These are phyloP conservation scores for Siderastrea siderea DNA, from an alignment of 92 coral and sea anemone genomes.

Conservation along the genomic window DNA sequence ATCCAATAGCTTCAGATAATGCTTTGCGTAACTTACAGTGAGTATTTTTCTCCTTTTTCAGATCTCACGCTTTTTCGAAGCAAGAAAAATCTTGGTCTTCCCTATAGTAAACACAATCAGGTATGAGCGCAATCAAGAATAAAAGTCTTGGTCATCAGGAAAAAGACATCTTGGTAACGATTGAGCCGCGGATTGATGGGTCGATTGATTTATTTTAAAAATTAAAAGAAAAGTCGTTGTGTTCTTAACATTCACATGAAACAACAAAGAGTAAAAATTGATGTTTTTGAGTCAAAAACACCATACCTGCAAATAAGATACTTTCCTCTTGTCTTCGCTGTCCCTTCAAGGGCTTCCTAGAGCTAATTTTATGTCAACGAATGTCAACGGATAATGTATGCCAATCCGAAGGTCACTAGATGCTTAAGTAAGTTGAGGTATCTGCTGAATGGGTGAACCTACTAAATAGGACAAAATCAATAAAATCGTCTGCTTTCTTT, in stretches of 20 bases:
- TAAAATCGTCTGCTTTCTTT: background rate
- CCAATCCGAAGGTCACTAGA: no score
- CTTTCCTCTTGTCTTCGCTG: background rate
- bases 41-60: background rate
- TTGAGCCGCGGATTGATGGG: background rate
- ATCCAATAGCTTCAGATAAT: no score
- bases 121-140: background rate
- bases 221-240: no score
- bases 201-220: background rate
- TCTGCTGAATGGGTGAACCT: no score
- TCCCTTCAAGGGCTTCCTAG: no score
- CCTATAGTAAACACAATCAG: slow-evolving; percentile 36
- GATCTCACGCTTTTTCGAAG: slow-evolving; percentile 31
- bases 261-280: background rate
- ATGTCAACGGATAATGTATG: no score
- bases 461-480: no score
- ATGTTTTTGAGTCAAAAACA: background rate
- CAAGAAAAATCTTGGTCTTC: slow-evolving; percentile 1
- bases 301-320: no score
- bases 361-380: no score
- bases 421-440: no score
- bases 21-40: no score
- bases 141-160: background rate
- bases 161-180: background rate
- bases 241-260: no score